These are phyloP conservation scores for Gobiocypris rarus DNA, from an alignment of 2,113 vertebrate genomes.

Conservation along the genomic window DNA sequence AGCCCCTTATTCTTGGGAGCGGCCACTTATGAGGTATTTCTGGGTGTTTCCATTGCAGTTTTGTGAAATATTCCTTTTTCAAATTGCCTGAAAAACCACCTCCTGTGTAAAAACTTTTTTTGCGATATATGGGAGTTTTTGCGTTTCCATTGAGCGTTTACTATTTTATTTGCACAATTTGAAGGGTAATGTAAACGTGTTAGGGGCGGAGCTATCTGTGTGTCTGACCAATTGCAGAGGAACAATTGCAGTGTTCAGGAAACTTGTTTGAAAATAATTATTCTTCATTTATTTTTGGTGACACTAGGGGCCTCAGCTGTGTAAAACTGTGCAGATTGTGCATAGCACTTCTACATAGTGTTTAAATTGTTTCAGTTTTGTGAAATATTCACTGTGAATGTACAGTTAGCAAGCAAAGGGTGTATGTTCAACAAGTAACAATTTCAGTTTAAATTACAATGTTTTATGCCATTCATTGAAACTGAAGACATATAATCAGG, in stretches of 20 bases:
- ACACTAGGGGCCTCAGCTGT: neutral
- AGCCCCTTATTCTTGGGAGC: no score
- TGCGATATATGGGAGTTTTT: no score
- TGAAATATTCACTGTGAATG: neutral
- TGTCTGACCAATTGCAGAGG: neutral
- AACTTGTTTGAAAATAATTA: neutral
- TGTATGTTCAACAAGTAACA: neutral
- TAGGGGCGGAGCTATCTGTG: neutral
- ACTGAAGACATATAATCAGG: constrained; percentile 1
- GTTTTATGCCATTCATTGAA: neutral
- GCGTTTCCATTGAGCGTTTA: no score
- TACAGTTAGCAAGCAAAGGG: neutral
- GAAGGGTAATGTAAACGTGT: neutral
- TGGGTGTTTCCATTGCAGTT: no score
- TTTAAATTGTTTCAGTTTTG: neutral
- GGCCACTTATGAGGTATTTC: no score
- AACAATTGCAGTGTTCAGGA: neutral
- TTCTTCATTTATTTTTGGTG: neutral
- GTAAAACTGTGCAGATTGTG: neutral
- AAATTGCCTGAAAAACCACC: no score
- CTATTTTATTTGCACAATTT: no score
- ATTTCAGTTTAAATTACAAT: constrained; percentile 3
- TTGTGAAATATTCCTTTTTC: no score
- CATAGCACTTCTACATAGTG: neutral
- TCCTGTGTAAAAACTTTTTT: no score